A percentile compares a stretch with the other conserved stretches of the same genome.
Conservation (phyloP, 2,797 vertebrate genomes). For the Austrolebias charrua region DNA sequence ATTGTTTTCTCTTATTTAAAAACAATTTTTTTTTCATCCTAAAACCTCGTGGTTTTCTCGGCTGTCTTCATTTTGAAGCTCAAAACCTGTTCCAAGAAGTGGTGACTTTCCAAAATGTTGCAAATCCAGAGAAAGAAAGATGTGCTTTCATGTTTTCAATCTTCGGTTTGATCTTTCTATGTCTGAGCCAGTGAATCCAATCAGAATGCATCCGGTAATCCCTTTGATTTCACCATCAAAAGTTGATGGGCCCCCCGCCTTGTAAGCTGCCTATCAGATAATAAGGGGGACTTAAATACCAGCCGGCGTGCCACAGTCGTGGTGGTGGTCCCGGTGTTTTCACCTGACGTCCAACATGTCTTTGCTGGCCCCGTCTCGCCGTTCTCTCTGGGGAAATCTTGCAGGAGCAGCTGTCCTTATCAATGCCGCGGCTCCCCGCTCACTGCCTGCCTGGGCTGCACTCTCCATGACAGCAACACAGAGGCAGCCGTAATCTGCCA, state of each 20-base stretch:
- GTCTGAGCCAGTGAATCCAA: conserved; percentile 70
- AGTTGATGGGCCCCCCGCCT: conserved; percentile 70
- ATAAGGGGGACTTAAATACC: conserved; percentile 70
- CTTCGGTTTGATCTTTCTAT: conserved; percentile 69
- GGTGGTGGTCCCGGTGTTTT: conserved; percentile 64
- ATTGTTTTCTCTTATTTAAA: conserved; percentile 45
- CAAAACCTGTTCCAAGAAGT: conserved; percentile 31
- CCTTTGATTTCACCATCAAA: conserved; percentile 71
- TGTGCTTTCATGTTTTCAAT: conserved; percentile 68
- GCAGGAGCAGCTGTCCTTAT: conserved; percentile 80
- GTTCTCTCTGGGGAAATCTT: conserved; percentile 85
- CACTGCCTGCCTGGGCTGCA: conserved; percentile 55
- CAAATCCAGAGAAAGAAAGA: conserved; percentile 39
- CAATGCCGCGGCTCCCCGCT: conserved; percentile 67
- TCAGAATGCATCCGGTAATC: conserved; percentile 69
- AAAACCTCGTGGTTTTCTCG: conserved; percentile 33
- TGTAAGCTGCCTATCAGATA: conserved; percentile 82
- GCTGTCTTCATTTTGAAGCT: conserved; percentile 18
- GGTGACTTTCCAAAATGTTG: conserved; percentile 29
- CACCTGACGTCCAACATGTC: conserved; percentile 72
- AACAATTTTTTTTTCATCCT: conserved; percentile 24
- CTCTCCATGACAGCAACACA: conserved; percentile 77
- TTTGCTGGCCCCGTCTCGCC: conserved; percentile 56
- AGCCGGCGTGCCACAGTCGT: conserved; percentile 46
- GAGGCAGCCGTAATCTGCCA: conserved; percentile 75